Conservation (phyloP, 2,113 vertebrate genomes). For the Pteruthius melanotis region DNA sequence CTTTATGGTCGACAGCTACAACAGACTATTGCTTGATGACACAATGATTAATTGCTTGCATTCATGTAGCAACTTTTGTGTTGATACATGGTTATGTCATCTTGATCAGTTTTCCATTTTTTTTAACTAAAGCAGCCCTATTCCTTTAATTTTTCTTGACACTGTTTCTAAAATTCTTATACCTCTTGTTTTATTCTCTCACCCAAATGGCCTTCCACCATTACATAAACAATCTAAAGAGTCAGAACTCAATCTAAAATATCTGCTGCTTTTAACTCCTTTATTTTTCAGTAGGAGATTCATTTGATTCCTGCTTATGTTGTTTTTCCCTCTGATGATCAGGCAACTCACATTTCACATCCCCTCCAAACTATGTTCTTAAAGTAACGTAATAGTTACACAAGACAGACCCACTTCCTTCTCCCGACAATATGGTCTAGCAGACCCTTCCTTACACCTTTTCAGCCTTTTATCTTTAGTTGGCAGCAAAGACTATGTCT, state of each 20-base stretch:
- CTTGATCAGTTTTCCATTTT: not conserved
- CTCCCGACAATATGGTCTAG: not conserved
- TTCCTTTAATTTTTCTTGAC: slow-evolving; percentile 2
- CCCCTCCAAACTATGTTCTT: not conserved
- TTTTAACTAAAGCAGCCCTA: not conserved
- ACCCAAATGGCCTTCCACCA: not conserved
- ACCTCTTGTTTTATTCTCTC: not conserved
- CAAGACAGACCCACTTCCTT: not conserved
- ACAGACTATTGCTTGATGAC: not conserved
- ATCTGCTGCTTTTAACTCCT: not conserved
- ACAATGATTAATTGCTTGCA: not conserved
- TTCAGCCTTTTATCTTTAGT: not conserved
- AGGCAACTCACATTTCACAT: not conserved
- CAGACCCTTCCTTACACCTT: not conserved
- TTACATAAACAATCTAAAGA: not conserved
- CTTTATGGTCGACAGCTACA: not conserved
- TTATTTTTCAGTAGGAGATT: not conserved
- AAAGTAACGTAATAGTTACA: not conserved
- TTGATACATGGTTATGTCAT: not conserved
- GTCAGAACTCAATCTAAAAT: not conserved
- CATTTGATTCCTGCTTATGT: not conserved
- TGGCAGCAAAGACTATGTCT: not conserved
- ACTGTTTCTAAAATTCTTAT: not conserved
- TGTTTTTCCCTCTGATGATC: not conserved
- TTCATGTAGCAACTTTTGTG: not conserved